These are phyloP conservation scores for Antechinus flavipes DNA, from an alignment of 2,113 vertebrate genomes.

Conservation along the genomic window DNA sequence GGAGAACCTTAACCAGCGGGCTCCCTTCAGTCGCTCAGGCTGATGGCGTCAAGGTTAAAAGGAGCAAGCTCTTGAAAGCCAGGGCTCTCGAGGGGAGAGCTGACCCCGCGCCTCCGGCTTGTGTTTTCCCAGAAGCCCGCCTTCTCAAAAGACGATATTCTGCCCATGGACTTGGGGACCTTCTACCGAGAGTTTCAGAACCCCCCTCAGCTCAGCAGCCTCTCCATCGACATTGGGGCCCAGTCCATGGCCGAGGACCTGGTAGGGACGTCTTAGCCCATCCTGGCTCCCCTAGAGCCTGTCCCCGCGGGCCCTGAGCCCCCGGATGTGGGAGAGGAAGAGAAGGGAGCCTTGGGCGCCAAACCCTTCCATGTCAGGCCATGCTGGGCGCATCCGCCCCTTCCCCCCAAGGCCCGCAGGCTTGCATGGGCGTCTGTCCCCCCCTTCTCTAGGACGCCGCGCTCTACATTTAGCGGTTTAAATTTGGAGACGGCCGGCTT, in stretches of 20 bases:
- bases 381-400: not conserved
- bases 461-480: not conserved
- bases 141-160: conserved; percentile 98
- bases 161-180: conserved; percentile 98
- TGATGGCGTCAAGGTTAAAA: not conserved
- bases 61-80: too few relatives aligned
- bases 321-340: too few relatives aligned
- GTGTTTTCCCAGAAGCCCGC: conserved; percentile 92
- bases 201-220: conserved; percentile 96
- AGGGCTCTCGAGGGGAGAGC: not conserved
- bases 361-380: too few relatives aligned
- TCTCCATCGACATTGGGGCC: conserved; percentile 95
- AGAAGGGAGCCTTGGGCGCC: not conserved
- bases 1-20: not conserved
- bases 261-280: conserved; percentile 84
- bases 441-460: too few relatives aligned
- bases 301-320: too few relatives aligned
- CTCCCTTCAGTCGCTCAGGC: not conserved
- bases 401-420: not conserved
- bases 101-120: conserved; percentile 51
- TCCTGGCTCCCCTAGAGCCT: not conserved
- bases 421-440: too few relatives aligned
- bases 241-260: conserved; percentile 99
- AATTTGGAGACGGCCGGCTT: not conserved
- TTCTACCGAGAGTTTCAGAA: conserved; percentile 99